phyloP scores from a whole-genome alignment of 2,797 vertebrate genomes.

The Sebastolobus altivelis region DNA sequence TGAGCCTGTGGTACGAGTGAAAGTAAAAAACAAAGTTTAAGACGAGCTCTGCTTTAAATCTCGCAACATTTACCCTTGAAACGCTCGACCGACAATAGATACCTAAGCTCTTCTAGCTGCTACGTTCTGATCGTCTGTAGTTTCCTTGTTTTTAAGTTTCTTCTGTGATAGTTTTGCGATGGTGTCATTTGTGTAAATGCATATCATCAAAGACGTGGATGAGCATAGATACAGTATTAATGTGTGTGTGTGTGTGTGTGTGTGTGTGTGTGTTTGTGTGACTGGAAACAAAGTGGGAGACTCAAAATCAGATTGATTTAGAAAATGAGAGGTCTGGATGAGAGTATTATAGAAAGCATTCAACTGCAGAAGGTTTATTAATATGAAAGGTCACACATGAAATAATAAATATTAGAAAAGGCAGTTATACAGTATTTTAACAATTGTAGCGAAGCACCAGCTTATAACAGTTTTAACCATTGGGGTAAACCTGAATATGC shows the following conservation, averaged over 20 bases:
- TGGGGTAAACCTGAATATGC: constrained; percentile 56
- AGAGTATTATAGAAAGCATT: neutral
- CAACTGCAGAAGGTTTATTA: constrained; percentile 3
- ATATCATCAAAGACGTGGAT: constrained; percentile 18
- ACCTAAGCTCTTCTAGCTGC: constrained; percentile 54
- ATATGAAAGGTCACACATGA: constrained; percentile 38
- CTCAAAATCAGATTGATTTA: neutral
- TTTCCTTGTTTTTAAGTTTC: constrained; percentile 15
- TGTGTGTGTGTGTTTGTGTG: constrained; percentile 1
- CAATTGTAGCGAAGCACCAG: constrained; percentile 25
- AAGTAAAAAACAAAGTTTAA: neutral
- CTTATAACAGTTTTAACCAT: constrained; percentile 51
- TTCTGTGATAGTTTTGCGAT: constrained; percentile 15
- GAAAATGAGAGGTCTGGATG: neutral
- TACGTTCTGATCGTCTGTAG: constrained; percentile 22
- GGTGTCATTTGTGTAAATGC: constrained; percentile 11
- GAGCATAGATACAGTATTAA: constrained; percentile 24
- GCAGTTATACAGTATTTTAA: constrained; percentile 45
- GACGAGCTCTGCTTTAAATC: constrained; percentile 29
- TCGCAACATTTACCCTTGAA: constrained; percentile 19
- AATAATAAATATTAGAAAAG: constrained; percentile 42
- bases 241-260: constrained; percentile 10
- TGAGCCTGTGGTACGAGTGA: constrained; percentile 61
- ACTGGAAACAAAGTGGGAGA: neutral
- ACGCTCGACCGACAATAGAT: neutral